phyloP scores from a whole-genome alignment of 2,113 vertebrate species.

The Suncus etruscus region DNA sequence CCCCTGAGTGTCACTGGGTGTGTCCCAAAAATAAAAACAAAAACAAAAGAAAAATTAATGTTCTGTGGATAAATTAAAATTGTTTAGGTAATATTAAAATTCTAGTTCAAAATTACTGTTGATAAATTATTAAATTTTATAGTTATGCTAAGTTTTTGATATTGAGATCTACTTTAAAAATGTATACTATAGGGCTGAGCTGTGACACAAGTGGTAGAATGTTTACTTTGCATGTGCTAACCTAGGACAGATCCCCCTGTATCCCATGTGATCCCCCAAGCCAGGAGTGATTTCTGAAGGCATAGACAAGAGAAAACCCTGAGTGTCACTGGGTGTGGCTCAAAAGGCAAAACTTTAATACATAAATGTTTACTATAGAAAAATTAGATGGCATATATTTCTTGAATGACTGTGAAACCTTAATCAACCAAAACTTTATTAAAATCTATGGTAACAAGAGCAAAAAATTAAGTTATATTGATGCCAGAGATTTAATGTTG shows the following conservation, averaged over 20 bases:
- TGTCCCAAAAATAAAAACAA: too few species aligned
- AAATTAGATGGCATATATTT: neutral
- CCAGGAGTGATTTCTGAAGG: too few species aligned
- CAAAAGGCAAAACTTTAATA: too few species aligned
- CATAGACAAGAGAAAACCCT: too few species aligned
- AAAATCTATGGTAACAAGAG: neutral
- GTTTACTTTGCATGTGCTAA: too few species aligned
- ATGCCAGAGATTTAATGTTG: neutral
- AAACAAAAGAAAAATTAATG: neutral
- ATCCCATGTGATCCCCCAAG: too few species aligned
- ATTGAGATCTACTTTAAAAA: neutral
- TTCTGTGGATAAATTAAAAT: neutral
- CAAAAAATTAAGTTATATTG: slow-evolving; percentile 4
- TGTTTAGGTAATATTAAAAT: neutral
- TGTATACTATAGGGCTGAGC: neutral
- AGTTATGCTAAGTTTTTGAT: neutral
- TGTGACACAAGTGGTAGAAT: too few species aligned
- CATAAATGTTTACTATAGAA: neutral
- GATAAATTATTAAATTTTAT: neutral
- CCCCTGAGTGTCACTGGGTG: too few species aligned
- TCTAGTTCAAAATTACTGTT: neutral
- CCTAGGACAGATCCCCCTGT: too few species aligned
- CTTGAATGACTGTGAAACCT: neutral
- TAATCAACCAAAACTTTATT: neutral
- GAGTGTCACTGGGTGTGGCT: too few species aligned